phyloP scores from a whole-genome alignment of 2,113 vertebrate species.

The Lipotes vexillifer region DNA sequence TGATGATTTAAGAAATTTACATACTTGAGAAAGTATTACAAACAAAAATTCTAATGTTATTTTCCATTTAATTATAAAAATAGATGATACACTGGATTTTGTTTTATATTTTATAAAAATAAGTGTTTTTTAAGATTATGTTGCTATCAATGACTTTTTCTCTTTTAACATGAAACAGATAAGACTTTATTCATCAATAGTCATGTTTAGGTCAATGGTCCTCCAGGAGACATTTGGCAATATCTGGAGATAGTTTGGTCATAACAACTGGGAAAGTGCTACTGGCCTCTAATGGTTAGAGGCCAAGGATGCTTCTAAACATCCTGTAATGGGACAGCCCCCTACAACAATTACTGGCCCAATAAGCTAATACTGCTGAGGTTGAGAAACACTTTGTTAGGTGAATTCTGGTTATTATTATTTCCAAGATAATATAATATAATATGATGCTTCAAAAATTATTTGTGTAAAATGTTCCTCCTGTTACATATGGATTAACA shows the following conservation, averaged over 20 bases:
- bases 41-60: not conserved
- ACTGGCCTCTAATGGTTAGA: not conserved
- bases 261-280: not conserved
- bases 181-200: not conserved
- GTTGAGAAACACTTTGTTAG: not conserved
- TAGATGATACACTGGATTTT: not conserved
- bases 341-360: not conserved
- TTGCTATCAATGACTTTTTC: not conserved
- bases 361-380: not conserved
- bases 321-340: not conserved
- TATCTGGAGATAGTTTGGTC: not conserved
- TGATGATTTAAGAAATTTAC: not conserved
- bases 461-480: not conserved
- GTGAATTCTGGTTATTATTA: not conserved
- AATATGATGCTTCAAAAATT: not conserved
- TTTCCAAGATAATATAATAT: not conserved
- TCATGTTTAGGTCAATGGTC: not conserved
- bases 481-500: not conserved
- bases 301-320: not conserved
- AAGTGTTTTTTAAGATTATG: not conserved
- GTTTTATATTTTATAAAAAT: not conserved
- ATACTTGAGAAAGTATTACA: not conserved
- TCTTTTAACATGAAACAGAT: not conserved
- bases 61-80: not conserved
- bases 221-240: not conserved